phyloP scores from a whole-genome alignment of 2,797 vertebrate species.

The Discoglossus pictus region DNA sequence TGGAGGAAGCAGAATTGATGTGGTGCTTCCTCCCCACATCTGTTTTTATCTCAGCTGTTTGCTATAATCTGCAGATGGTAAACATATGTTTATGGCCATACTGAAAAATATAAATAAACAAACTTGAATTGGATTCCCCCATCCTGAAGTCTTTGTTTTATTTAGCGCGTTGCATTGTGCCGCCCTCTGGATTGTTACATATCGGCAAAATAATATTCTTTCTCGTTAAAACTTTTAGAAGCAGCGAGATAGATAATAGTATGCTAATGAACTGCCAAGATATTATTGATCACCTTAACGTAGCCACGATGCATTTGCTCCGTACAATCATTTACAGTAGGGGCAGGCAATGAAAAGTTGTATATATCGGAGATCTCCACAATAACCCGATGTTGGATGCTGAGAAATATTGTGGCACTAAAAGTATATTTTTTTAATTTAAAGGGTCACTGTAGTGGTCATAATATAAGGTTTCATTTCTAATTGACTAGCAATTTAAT shows the following conservation, averaged over 20 bases:
- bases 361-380: no score
- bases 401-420: no score
- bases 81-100: conserved; percentile 73
- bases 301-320: conserved; percentile 65
- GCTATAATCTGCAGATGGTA: conserved; percentile 71
- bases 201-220: conserved; percentile 72
- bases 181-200: conserved; percentile 57
- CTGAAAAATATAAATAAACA: conserved; percentile 53
- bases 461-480: no score
- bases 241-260: conserved; percentile 69
- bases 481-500: no score
- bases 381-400: no score
- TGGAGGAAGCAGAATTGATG: conserved; percentile 67
- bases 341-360: no score
- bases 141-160: conserved; percentile 60
- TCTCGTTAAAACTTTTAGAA: conserved; percentile 63
- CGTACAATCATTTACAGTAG: no score
- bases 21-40: conserved; percentile 61
- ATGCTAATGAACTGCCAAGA: conserved; percentile 72
- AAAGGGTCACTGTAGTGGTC: no score
- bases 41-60: conserved; percentile 71
- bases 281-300: conserved; percentile 74
- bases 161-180: conserved; percentile 52
- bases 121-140: conserved; percentile 50
- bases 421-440: no score